phyloP scores from a whole-genome alignment of 1,140 invertebrate genomes.

The Thaumetopoea pityocampa region DNA sequence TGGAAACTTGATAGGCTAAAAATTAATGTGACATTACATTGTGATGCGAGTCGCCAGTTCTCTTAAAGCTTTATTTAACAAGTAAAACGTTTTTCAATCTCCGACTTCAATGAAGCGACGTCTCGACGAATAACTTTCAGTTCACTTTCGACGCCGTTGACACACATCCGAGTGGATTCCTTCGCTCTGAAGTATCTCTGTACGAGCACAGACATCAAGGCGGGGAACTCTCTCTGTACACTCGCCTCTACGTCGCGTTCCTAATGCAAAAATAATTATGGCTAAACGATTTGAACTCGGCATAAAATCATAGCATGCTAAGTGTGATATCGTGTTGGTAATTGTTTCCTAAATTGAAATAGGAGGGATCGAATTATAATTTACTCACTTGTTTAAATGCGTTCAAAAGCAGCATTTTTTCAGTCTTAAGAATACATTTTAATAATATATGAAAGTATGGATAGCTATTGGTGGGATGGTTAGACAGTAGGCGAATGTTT shows the following conservation, averaged over 20 bases:
- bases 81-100: not conserved
- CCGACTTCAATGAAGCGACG: not conserved
- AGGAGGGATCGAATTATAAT: no score
- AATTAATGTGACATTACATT: no score
- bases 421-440: no score
- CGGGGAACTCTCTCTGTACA: slow-evolving; percentile 51
- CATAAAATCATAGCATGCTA: not conserved
- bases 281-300: not conserved
- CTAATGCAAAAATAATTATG: slow-evolving; percentile 20
- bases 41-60: slow-evolving; percentile 1
- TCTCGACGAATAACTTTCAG: slow-evolving; percentile 3
- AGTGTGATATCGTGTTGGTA: not conserved
- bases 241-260: slow-evolving; percentile 32
- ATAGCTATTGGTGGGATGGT: no score
- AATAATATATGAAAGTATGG: no score
- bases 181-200: slow-evolving; percentile 72
- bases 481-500: no score
- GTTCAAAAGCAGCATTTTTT: no score
- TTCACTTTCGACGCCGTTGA: not conserved
- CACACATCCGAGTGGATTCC: not conserved
- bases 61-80: not conserved
- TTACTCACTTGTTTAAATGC: no score
- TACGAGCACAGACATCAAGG: slow-evolving; percentile 74
- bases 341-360: slow-evolving; percentile 1
- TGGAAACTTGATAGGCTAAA: no score